Base-by-base conservation (phyloP, 2,888 invertebrate species). In the Volucella inanis region DNA sequence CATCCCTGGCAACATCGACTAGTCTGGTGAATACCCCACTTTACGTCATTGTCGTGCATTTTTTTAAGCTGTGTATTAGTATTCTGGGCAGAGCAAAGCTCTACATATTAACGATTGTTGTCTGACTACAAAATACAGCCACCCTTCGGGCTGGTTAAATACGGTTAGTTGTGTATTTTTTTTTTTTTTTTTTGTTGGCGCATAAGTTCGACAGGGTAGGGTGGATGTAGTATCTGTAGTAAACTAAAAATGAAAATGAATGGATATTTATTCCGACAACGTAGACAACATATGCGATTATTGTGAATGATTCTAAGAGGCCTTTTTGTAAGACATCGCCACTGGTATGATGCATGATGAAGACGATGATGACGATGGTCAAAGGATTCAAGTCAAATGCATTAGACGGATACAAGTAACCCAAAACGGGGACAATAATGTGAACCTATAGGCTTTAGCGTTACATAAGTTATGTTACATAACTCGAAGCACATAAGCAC, bases 51-150 rank as follows among this genome's bases (percentile, higher is more conserved):
- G 14, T 14, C 38, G 55, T 57, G 54, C 61, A 57, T 50, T 41
- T 67, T 50, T 57, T 45, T 59, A 38, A 38, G 50, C 14, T 55
- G 39, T 14, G 49, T 38, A 76, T 85, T 85, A 80, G 75, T 85
- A 85, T 85, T 80, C 84, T 31, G 76, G 84, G 72, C 80, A 85
- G 67, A 61, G 54, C 75, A 72, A 57, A 76, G 76, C 80, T 71
- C 49, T 76, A 80, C 80, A 84, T 84, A 84, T 85, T 85, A 85
- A 85, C 80, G 80, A 80, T 85, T 85, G 76, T 85, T 85, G 84
- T 80, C 71, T 72, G 84, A 84, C 70, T 79, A 71, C 80, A 80
- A 80, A 80, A 85, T 75, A 75, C 50, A 45, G 62, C 75, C 79
- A 65, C 39, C 75, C 70, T 52, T 47, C 11, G 6, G 38, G 6